Base-by-base conservation (phyloP, 2,888 invertebrate genomes). In the Cetonia aurata region DNA sequence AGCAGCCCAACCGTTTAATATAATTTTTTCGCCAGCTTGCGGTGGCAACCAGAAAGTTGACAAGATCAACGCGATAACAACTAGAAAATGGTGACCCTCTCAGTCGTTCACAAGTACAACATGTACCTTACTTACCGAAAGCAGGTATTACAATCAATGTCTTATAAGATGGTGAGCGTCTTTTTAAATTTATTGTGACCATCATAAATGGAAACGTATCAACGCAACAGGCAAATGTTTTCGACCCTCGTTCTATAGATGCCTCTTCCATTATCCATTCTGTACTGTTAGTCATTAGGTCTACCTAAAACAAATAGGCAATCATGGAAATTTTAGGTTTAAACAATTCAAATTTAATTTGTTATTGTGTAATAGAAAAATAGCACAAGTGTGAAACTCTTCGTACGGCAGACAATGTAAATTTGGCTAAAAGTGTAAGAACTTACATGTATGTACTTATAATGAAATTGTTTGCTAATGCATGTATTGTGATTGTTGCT, bases 11-110 rank as follows among this genome's bases (percentile, higher is more conserved):
- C 89, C 88, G 75, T 89, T 89, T 17, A 91, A 80, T 12, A 89
- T 81, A 17, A 91, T 86, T 81, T 91, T 91, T 80, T 91, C 91
- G 13, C 89, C 89, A 75, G 90, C 88, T 76, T 89, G 88, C 0
- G 91, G 89, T 0, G 91, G 91, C 56, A 92, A 77, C 89, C 90
- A 90, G 80, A 92, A 92, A 1, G 86, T 85, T 13, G 88, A 82
- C 53, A 92, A 82, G 0, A 88, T 89, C 77, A 92, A 78, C 13
- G 90, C 79, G 3, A 90, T 86, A 67, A 91, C 87, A 67, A 89
- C 90, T 85, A 83, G 75, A 82, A 81, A 72, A 52, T 37, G 1
- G 10, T 37, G 10, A 62, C 66, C 17, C 17, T 37, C 37, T 37
- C 37, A 37, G 37, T 37, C 6, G 37, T 10, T 37, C 8, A 37